A percentile compares a stretch with the other conserved stretches of the same genome.
These are phyloP conservation scores for Poicephalus gulielmi DNA, from an alignment of 2,113 vertebrate species.

Conservation along the genomic window DNA sequence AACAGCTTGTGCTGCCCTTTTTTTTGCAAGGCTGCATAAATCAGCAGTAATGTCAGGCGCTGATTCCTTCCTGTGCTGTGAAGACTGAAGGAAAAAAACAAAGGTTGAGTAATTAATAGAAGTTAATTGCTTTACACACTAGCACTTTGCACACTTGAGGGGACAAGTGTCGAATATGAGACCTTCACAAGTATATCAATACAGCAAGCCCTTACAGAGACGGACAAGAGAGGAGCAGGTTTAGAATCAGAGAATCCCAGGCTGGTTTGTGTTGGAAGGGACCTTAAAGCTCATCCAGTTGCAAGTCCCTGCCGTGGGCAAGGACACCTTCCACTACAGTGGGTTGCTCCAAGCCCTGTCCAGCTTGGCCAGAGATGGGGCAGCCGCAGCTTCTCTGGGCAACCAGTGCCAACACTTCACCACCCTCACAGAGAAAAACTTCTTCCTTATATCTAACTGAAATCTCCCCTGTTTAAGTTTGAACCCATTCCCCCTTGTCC, in stretches of 20 bases:
- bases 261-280: background rate
- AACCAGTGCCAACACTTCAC: background rate
- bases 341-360: background rate
- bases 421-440: background rate
- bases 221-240: background rate
- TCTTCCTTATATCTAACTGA: background rate
- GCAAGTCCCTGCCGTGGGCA: background rate
- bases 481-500: background rate
- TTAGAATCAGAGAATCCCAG: background rate
- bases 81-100: background rate
- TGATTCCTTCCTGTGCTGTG: background rate
- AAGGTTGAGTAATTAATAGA: background rate
- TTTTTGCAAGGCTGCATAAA: background rate
- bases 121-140: background rate
- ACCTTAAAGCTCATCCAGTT: background rate
- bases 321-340: background rate
- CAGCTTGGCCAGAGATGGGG: background rate
- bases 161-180: background rate
- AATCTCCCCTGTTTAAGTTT: background rate
- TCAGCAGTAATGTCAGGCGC: background rate
- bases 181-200: background rate
- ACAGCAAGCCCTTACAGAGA: fast-evolving
- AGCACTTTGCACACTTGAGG: background rate
- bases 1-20: background rate
- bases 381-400: background rate